Evolutionary conservation across 2,888 invertebrate genomes (phyloP), one percentile per base, ranked within the genome.

Genomic region (Ypsolopha scabrella): DNA sequence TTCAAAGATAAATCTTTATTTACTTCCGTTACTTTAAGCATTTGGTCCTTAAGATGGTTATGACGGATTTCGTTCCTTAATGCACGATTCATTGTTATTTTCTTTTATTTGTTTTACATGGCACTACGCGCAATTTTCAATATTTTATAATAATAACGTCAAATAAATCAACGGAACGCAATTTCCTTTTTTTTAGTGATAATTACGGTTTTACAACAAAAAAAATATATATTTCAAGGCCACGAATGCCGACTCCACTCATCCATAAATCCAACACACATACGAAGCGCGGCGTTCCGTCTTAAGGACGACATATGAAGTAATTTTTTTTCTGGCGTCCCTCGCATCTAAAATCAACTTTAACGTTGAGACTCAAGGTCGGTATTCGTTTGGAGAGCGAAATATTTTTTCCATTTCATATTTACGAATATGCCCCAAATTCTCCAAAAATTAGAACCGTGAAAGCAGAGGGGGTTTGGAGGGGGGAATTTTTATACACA

Each of bases 371-470:
- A 33, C 6, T 1, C 68, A 82, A 57, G 62, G 72, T 65, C 53
- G 55, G 71, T 63, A 76, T 56, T 75, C 53, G 55, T n/a, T 50
- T 55, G 62, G 54, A 53, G 59, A 72, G 75, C 75, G 76, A 80
- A 82, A 85, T 86, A 86, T 86, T 86, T 86, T 86, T 86, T 86
- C 86, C 86, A 86, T 86, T 86, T 86, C 86, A 87, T 86, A 87
- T 87, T 87, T 87, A 87, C 87, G 87, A 87, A 87, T 87, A 87
- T 87, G 86, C 82, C 87, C 86, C 85, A 86, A 87, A 87, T 87
- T 87, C 87, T 81, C 85, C 76, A 87, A 87, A 87, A 87, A 87
- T 87, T 87, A 87, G 87, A 87, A 87, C 87, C 83, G 86, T 87
- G 87, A 85, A 86, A 81, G 85, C 76, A 72, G 67, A 63, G 62